These are phyloP conservation scores for Phoeniculus purpureus DNA, from an alignment of 2,797 vertebrate genomes.

Conservation along the genomic window DNA sequence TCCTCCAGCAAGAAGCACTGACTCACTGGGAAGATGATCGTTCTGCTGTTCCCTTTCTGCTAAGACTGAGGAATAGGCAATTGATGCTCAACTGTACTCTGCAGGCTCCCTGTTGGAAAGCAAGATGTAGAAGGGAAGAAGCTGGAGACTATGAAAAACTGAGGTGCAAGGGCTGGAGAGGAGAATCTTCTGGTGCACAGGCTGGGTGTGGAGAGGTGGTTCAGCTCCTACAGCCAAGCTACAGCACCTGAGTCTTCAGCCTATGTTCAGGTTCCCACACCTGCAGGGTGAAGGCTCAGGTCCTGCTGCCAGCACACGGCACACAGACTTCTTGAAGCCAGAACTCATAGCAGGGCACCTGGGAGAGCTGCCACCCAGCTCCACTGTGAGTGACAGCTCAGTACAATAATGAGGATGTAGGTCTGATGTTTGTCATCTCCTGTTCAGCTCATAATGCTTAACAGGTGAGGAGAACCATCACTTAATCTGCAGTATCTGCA, in stretches of 20 bases:
- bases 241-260: neutral
- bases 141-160: neutral
- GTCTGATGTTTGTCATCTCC: neutral
- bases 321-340: neutral
- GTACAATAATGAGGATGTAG: neutral
- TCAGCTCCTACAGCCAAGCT: neutral
- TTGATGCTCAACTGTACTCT: neutral
- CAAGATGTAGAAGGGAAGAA: neutral
- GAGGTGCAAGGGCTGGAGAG: neutral
- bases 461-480: neutral
- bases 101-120: neutral
- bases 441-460: neutral
- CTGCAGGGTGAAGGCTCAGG: neutral
- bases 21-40: constrained; percentile 44
- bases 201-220: neutral
- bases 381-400: neutral
- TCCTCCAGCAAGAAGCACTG: constrained; percentile 60
- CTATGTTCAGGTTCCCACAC: neutral
- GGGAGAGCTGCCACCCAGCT: neutral
- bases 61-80: constrained; percentile 11
- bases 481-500: neutral
- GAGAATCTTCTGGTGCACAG: neutral
- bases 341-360: neutral
- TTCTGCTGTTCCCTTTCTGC: constrained; percentile 49
- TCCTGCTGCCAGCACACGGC: neutral